Evolutionary conservation across 2,113 vertebrate genomes (phyloP).

Genomic region (Alethe diademata): DNA sequence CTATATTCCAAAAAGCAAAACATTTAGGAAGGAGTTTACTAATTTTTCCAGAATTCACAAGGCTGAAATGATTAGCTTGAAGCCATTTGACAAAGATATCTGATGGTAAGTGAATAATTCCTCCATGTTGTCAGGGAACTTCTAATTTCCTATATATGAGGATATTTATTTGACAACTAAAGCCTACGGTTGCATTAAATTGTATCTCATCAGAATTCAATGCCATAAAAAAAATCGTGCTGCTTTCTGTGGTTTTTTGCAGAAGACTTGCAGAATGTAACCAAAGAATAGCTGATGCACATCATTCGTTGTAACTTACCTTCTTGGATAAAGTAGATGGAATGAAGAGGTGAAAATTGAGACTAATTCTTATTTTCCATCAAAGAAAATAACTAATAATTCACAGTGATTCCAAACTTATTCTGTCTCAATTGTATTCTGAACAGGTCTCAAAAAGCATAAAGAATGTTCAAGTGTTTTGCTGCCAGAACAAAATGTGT

Average conservation of each 20-base stretch:
- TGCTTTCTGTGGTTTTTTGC: neutral
- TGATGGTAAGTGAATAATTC: neutral
- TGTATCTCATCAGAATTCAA: neutral
- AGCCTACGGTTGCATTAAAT: neutral
- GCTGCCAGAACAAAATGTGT: neutral
- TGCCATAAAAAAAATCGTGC: neutral
- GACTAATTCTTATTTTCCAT: neutral
- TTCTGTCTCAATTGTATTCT: neutral
- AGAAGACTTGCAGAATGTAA: neutral
- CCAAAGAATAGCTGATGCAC: neutral
- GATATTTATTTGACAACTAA: neutral
- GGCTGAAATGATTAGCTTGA: neutral
- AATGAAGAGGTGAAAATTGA: neutral
- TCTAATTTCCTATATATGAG: neutral
- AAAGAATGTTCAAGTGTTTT: neutral
- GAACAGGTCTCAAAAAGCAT: neutral
- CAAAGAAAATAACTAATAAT: neutral
- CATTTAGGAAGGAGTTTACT: neutral
- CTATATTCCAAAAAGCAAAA: neutral
- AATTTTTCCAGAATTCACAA: neutral
- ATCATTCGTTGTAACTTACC: neutral
- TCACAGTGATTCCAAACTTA: neutral
- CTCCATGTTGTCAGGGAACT: neutral
- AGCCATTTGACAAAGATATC: neutral
- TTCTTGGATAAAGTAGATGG: neutral